Conservation (phyloP, 1,140 invertebrate species). For the Neodiprion pinetum region DNA sequence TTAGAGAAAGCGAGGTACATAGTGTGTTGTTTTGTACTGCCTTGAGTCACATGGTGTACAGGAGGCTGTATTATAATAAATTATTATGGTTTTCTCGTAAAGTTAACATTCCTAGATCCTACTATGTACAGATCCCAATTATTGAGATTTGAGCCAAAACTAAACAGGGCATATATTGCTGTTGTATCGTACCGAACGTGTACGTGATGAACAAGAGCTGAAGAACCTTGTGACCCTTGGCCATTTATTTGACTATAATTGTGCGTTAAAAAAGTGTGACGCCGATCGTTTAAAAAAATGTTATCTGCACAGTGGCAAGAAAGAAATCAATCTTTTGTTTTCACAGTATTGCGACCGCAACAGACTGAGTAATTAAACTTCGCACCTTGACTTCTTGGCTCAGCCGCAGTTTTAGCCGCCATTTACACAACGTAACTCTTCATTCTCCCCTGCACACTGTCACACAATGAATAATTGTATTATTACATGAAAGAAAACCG, state of each 20-base stretch:
- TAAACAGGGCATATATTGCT: slow-evolving; percentile 1
- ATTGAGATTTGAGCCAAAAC: slow-evolving; percentile 47
- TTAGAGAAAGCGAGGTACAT: neutral
- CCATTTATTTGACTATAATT: neutral
- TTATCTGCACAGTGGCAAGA: slow-evolving; percentile 26
- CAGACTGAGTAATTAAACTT: slow-evolving; percentile 28
- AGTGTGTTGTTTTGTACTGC: slow-evolving; percentile 49
- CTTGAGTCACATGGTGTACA: slow-evolving; percentile 59
- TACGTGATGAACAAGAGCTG: neutral
- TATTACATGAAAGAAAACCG: slow-evolving; percentile 34
- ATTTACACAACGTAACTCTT: slow-evolving; percentile 36
- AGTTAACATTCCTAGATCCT: slow-evolving; percentile 61
- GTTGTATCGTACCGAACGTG: too few relatives aligned
- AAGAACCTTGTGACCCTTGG: slow-evolving; percentile 3
- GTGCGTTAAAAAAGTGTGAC: too few relatives aligned
- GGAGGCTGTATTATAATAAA: slow-evolving; percentile 63
- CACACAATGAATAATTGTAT: slow-evolving; percentile 42
- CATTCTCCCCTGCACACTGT: slow-evolving; percentile 49
- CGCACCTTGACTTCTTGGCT: slow-evolving; percentile 33
- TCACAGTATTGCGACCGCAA: slow-evolving; percentile 15
- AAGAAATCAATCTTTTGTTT: neutral
- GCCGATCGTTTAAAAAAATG: neutral
- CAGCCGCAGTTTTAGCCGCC: slow-evolving; percentile 26
- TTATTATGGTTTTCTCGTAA: slow-evolving; percentile 61
- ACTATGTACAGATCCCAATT: slow-evolving; percentile 58